Percentiles rank a stretch among this genome's conserved stretches.
Evolutionary conservation across 1,140 invertebrate genomes (phyloP).

Genomic region (Andrena cerasifolii): DNA sequence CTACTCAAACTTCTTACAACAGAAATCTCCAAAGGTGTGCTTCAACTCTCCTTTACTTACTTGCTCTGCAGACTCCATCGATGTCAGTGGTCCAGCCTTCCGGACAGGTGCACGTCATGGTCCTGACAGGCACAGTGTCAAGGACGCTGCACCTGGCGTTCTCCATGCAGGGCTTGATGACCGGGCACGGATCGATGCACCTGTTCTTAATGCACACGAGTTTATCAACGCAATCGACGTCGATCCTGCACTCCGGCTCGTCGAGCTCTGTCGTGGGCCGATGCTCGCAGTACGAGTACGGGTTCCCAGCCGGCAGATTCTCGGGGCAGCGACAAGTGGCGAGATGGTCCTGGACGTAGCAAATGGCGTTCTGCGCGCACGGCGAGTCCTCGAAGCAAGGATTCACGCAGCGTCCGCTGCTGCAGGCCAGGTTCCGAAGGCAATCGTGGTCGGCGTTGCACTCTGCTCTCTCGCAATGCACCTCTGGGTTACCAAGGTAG

Average conservation of each 20-base stretch:
- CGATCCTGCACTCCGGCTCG: constrained; percentile 89
- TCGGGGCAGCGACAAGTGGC: constrained; percentile 90
- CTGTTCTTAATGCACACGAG: constrained; percentile 90
- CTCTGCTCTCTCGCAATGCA: constrained; percentile 90
- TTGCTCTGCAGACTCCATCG: constrained; percentile 88
- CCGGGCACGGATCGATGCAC: constrained; percentile 90
- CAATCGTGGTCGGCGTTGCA: constrained; percentile 90
- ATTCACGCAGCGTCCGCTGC: constrained; percentile 88
- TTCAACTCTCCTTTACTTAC: constrained; percentile 67
- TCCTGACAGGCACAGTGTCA: constrained; percentile 91
- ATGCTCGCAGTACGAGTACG: constrained; percentile 88
- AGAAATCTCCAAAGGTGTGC: too few relatives aligned
- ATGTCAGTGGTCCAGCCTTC: constrained; percentile 91
- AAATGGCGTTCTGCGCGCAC: constrained; percentile 91
- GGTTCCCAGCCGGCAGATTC: constrained; percentile 88
- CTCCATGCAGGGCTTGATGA: constrained; percentile 87
- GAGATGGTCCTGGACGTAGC: constrained; percentile 89
- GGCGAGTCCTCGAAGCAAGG: constrained; percentile 87
- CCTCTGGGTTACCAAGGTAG: constrained; percentile 89
- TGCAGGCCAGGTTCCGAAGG: constrained; percentile 87
- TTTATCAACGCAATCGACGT: constrained; percentile 90
- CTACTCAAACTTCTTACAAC: too few relatives aligned
- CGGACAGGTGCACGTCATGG: constrained; percentile 92
- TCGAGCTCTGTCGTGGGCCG: constrained; percentile 76
- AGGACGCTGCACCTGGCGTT: constrained; percentile 90